Conservation (phyloP, 2,797 vertebrate genomes). For the Toxotes lorentzi region DNA sequence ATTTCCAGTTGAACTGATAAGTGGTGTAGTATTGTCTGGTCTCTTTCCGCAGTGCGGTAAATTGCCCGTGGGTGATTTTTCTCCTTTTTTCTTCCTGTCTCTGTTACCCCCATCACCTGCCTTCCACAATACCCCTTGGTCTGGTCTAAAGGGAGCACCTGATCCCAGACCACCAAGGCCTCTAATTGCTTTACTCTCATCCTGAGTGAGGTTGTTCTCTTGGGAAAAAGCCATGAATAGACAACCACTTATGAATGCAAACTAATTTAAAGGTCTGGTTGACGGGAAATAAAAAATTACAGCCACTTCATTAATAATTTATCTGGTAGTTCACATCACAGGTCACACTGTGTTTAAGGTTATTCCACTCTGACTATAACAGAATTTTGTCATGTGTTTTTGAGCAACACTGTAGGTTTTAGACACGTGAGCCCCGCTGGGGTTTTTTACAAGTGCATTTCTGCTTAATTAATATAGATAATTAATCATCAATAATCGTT, state of each 20-base stretch:
- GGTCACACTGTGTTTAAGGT: constrained; percentile 12
- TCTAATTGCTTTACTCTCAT: constrained; percentile 74
- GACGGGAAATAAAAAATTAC: constrained; percentile 42
- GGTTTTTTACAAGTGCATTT: constrained; percentile 30
- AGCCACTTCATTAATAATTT: constrained; percentile 50
- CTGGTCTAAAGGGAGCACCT: constrained; percentile 61
- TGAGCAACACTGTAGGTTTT: constrained; percentile 20
- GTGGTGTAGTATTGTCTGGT: constrained; percentile 63
- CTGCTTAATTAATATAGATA: constrained; percentile 67
- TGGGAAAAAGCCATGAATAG: constrained; percentile 51
- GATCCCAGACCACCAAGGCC: constrained; percentile 60
- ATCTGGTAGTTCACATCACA: constrained; percentile 20
- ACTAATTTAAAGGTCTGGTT: constrained; percentile 53
- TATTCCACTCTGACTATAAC: background rate
- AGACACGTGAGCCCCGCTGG: constrained; percentile 22
- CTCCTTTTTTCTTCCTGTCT: constrained; percentile 64
- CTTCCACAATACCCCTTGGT: constrained; percentile 54
- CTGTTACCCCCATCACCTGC: constrained; percentile 71
- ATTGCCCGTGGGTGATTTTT: constrained; percentile 79
- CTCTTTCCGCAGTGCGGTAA: constrained; percentile 84
- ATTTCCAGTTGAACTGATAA: constrained; percentile 74
- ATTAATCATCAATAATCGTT: constrained; percentile 61
- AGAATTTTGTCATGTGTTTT: constrained; percentile 24
- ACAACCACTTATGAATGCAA: constrained; percentile 48
- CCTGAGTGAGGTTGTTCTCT: constrained; percentile 47